These are phyloP conservation scores for Terrapene triunguis DNA, from an alignment of 2,113 vertebrate genomes.

Conservation along the genomic window DNA sequence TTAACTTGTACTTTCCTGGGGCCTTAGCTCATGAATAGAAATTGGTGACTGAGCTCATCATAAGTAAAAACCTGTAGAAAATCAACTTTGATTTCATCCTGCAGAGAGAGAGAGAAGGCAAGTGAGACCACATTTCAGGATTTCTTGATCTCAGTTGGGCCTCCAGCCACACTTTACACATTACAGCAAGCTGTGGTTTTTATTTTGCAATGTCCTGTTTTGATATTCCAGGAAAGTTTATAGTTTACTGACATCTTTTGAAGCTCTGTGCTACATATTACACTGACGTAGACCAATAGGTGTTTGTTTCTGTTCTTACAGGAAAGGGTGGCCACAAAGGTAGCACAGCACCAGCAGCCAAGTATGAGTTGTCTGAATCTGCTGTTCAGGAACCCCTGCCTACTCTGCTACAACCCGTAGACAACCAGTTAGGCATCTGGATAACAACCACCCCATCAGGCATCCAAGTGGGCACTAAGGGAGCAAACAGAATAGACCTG, in stretches of 20 bases:
- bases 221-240: not conserved
- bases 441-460: conserved; percentile 89
- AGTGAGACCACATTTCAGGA: not conserved
- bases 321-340: conserved; percentile 62
- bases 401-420: not conserved
- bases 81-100: not conserved
- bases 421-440: conserved; percentile 82
- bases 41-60: not conserved
- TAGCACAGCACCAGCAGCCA: not conserved
- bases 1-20: not conserved
- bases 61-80: not conserved
- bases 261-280: not conserved
- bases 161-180: not conserved
- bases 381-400: not conserved
- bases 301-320: conserved; percentile 42
- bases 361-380: conserved; percentile 57
- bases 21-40: not conserved
- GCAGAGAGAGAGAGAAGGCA: not conserved
- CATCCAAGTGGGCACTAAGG: conserved; percentile 83
- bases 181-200: not conserved
- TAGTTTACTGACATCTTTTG: not conserved
- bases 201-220: not conserved
- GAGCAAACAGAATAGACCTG: conserved; percentile 71
- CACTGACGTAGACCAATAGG: not conserved
- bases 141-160: not conserved